A percentile compares a stretch with the other conserved stretches of the same genome.
Conservation (phyloP, 2,888 invertebrate genomes). For the Drosophila rellima region DNA sequence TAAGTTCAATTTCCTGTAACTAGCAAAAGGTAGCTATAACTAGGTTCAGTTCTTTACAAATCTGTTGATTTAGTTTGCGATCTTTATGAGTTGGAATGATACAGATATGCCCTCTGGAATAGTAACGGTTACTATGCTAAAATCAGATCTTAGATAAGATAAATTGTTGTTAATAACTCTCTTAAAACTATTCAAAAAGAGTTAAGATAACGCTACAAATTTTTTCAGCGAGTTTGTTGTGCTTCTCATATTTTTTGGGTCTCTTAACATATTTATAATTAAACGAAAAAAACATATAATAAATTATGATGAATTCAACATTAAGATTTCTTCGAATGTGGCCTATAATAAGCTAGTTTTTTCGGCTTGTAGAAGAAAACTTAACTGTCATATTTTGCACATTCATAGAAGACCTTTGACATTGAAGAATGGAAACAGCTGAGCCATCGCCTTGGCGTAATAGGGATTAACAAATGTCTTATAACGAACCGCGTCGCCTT, state of each 20-base stretch:
- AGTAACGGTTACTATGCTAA: constrained; percentile 2
- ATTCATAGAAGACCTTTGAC: constrained; percentile 69
- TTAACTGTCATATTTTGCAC: background rate
- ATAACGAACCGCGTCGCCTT: constrained; percentile 61
- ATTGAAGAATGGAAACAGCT: constrained; percentile 78
- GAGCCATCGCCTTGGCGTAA: constrained; percentile 73
- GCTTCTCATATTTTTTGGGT: too few species aligned
- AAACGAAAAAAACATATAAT: too few species aligned
- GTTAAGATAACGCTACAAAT: too few species aligned
- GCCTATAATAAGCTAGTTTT: too few species aligned
- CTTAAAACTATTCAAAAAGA: too few species aligned
- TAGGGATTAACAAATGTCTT: constrained; percentile 66
- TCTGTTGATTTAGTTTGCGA: background rate
- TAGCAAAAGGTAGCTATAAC: background rate
- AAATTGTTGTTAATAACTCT: background rate
- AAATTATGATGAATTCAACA: too few species aligned
- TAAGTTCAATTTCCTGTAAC: background rate
- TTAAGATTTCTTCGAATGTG: too few species aligned
- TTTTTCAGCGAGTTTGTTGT: too few species aligned
- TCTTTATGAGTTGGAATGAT: background rate
- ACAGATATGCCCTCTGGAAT: background rate
- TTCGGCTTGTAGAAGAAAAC: too few species aligned
- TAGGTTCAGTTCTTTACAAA: too few species aligned
- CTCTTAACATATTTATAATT: too few species aligned
- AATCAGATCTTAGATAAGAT: background rate